Percentiles rank a stretch among this genome's conserved stretches.
These are phyloP conservation scores for Drosophila anomelani DNA, from an alignment of 2,888 invertebrate species.

Conservation along the genomic window DNA sequence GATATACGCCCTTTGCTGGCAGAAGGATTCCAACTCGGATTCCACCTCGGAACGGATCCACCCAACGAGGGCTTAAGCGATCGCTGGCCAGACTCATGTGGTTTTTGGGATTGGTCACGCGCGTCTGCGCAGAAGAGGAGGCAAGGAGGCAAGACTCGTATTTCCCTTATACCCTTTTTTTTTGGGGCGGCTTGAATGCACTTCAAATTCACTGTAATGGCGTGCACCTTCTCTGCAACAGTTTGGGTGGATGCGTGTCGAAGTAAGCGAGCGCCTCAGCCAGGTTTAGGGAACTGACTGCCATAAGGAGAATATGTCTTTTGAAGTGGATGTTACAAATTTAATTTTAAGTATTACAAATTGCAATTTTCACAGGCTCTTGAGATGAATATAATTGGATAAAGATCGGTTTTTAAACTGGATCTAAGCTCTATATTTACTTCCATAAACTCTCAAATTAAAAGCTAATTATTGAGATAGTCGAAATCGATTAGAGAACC, in stretches of 20 bases:
- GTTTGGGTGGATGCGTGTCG: conserved; percentile 65
- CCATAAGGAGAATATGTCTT: background rate
- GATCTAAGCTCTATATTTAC: no score
- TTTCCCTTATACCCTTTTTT: background rate
- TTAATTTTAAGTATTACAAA: conserved; percentile 43
- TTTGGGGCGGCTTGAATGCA: conserved; percentile 36
- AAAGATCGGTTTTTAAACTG: background rate
- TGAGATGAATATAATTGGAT: background rate
- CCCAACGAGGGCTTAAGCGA: conserved; percentile 43
- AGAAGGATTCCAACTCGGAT: background rate
- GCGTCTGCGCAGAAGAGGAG: background rate
- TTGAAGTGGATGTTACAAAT: conserved; percentile 40
- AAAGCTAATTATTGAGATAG: background rate
- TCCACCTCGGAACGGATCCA: conserved; percentile 9
- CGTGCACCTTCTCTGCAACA: conserved; percentile 51
- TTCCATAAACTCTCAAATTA: background rate
- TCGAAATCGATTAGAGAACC: background rate
- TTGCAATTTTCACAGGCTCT: conserved; percentile 29
- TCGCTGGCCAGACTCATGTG: conserved; percentile 46
- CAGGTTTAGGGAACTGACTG: background rate
- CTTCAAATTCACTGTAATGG: conserved; percentile 61
- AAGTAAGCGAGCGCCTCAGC: conserved; percentile 37
- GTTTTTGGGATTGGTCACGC: conserved; percentile 47
- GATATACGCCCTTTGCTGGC: conserved; percentile 12
- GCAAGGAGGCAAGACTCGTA: background rate